Evolutionary conservation across 2,113 vertebrate genomes (phyloP), one percentile per base, ranked within the genome.

Genomic region (Nipponia nippon): DNA sequence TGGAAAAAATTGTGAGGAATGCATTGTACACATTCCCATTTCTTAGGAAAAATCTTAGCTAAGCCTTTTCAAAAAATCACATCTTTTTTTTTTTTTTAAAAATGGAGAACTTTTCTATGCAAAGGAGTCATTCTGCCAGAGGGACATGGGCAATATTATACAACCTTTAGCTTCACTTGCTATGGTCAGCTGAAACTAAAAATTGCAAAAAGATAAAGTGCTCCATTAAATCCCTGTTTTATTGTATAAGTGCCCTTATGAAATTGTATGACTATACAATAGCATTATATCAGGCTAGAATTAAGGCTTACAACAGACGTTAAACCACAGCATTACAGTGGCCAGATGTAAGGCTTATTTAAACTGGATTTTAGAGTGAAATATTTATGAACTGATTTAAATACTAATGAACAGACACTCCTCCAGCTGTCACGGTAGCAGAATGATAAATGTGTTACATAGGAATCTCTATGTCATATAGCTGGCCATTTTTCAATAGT

Each of bases 301-400:
- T 97, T 98, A 98, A 98, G 92, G 83, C 93, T 94, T 97, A 90
- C 90, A 97, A 90, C 93, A 97, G 97, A 95, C 46, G 72, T 96
- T 98, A 97, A 96, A 93, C 91, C 83, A 61, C 73, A 71, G 53
- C 59, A 67, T 93, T 97, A 86, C 82, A 53, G 40, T 87, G 91
- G 94, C 84, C 91, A 97, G 92, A 93, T 97, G 91, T 94, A 96
- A 95, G 94, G 53, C 84, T 95, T 97, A 93, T 90, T 97, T 97
- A 93, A 97, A 88, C 86, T 8, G 66, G 95, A 97, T 96, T 98
- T 98, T 95, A 97, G 96, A 97, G 89, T 98, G 97, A 98, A 98
- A 98, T 98, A 98, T 98, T 97, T 98, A 98, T 98, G 97, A 98
- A 98, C 94, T 98, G 96, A 98, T 98, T 98, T 98, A 98, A 98